Evolutionary conservation across 2,113 vertebrate genomes (phyloP), one percentile per base, ranked within the genome.

Genomic region (Corydoras sp.): DNA sequence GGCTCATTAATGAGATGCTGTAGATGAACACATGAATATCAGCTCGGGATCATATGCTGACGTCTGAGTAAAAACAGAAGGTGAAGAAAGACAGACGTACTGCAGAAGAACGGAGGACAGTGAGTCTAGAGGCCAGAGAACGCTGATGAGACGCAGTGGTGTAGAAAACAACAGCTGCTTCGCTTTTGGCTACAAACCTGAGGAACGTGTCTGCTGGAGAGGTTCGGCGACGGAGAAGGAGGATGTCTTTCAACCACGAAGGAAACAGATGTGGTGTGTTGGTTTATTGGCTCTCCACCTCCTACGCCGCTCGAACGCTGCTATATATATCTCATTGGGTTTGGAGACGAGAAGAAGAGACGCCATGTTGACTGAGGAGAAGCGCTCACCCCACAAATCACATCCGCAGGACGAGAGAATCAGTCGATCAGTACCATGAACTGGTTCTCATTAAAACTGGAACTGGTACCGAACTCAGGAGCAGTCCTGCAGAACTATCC

Each of bases 91-190:
- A 80, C 77, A 79, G 78, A 75, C 69, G 59, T 71, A 72, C 74
- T 81, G 77, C 80, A 49, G 79, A 80, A 84, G 80, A 84, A 79
- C 77, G 66, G 81, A 79, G 81, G 78, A 65, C 72, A 78, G 82
- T 71, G 81, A 74, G 73, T 68, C 79, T 62, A 73, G 32, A 77
- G 81, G 83, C 79, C 82, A 83, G 70, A 74, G 79, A 82, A 81
- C 78, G 82, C 81, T 77, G 77, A 76, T 77, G 77, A 80, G 79
- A 79, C 61, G 81, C 86, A 77, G 71, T 69, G 77, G 80, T 84
- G 86, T 86, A 86, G 89, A 91, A 87, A 91, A 88, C 89, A 90
- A 87, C 90, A 90, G 87, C 87, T 91, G 89, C 81, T 86, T 88
- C 69, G 85, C 90, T 90, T 31, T 74, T 89, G 89, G 90, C 89